Percentiles rank a stretch among this genome's conserved stretches.
Evolutionary conservation across 2,113 vertebrate genomes (phyloP).

Genomic region (Epinephelus lanceolatus): DNA sequence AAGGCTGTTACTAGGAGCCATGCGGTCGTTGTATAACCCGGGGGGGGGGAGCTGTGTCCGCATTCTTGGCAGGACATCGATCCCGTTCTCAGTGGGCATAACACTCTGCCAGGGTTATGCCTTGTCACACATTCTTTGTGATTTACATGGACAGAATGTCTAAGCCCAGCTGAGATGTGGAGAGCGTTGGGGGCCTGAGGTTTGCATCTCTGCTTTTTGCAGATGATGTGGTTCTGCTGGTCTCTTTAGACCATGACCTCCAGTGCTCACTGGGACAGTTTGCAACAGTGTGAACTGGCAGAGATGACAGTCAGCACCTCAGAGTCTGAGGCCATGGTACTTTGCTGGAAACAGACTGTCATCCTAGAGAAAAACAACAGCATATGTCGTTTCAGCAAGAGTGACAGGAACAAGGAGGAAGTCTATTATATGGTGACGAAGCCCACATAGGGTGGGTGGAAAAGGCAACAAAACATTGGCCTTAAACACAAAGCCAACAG

Average conservation of each 20-base stretch:
- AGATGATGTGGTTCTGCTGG: neutral
- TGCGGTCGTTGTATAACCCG: neutral
- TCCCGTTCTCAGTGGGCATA: neutral
- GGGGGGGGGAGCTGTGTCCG: neutral
- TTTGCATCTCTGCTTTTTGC: neutral
- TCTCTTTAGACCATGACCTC: neutral
- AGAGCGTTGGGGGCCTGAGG: neutral
- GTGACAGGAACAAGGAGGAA: neutral
- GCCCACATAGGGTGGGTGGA: no score
- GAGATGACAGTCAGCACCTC: conserved; percentile 1
- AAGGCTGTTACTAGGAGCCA: neutral
- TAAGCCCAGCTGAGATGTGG: neutral
- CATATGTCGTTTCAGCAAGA: neutral
- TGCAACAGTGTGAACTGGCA: neutral
- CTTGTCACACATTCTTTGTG: conserved; percentile 19
- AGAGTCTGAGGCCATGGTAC: neutral
- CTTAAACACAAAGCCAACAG: no score
- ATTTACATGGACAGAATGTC: neutral
- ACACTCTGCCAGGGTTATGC: neutral
- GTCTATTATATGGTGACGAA: neutral
- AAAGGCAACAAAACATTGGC: no score
- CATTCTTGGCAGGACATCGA: neutral
- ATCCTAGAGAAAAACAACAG: neutral
- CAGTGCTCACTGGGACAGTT: neutral
- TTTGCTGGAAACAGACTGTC: neutral